Evolutionary conservation across 2,888 invertebrate species (phyloP), one percentile per base, ranked within the genome.

Genomic region (Drosophila mimetica): DNA sequence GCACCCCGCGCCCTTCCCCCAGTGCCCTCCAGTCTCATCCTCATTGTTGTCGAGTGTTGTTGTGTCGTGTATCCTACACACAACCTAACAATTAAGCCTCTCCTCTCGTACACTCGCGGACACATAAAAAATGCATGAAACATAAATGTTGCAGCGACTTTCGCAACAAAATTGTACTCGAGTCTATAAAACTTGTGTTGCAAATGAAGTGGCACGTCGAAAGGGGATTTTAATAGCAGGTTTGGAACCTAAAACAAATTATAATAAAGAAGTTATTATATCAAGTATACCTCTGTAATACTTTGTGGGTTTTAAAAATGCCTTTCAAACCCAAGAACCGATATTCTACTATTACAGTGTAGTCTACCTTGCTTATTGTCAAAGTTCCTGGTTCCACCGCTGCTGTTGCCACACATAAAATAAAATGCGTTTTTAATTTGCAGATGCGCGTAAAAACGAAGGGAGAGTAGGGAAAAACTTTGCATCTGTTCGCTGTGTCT

Each of bases 391-490:
- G 30, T 32, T 20, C 30, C n/a, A 14, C 54, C 18, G 16, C 30
- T 51, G 44, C 46, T 47, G 34, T 34, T 51, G 59, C 57, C 58
- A 69, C 42, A 72, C 67, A 76, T 74, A 74, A 86, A 87, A 86
- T 83, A 85, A 88, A 85, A 88, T 83, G 86, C 84, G 86, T 88
- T 85, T 85, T 88, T 88, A 85, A 85, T 85, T 86, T 85, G 88
- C 83, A 88, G 84, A 85, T 88, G 84, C 77, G 83, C 88, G 79
- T 82, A 82, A 82, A 66, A 57, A 53, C 47, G 36, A 22, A 48
- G 47, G 22, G 30, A 71, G 16, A 34, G 37, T 48, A 30, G 46
- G 50, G 61, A 74, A 69, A 61, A 69, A 61, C 64, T 79, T 65
- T 76, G 47, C 72, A 53, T 72, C 73, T 82, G 63, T 67, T 39